phyloP scores from a whole-genome alignment of 1,140 invertebrate genomes.

The Apis florea region DNA sequence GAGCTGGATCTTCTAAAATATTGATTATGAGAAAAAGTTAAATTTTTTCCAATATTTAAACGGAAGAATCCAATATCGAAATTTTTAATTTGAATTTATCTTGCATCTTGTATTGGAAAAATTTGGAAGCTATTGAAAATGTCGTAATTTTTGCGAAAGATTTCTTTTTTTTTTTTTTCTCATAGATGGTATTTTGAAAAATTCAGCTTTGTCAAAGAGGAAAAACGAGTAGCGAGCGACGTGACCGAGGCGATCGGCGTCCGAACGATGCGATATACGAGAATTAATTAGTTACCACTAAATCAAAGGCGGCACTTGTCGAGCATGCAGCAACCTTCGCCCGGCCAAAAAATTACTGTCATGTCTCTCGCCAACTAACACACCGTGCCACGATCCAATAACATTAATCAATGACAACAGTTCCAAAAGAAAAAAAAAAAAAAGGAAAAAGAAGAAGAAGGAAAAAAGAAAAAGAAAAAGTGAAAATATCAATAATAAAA shows the following conservation, averaged over 20 bases:
- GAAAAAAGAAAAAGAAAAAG: conserved; percentile 58
- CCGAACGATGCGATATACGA: conserved; percentile 58
- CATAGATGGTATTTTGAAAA: neutral
- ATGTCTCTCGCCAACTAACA: conserved; percentile 77
- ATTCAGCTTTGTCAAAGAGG: neutral
- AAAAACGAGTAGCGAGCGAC: conserved; percentile 69
- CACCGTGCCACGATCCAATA: conserved; percentile 80
- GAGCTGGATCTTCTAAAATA: too few species aligned
- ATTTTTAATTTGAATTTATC: too few species aligned
- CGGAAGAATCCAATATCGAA: too few species aligned
- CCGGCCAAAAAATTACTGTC: conserved; percentile 70
- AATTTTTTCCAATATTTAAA: too few species aligned
- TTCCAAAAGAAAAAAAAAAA: conserved; percentile 67
- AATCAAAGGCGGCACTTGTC: conserved; percentile 76
- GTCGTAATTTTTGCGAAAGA: too few species aligned
- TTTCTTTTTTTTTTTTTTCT: neutral
- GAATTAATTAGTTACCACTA: conserved; percentile 79
- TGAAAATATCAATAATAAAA: neutral
- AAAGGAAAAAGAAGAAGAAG: conserved; percentile 18
- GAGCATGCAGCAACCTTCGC: conserved; percentile 79
- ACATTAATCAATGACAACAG: conserved; percentile 78
- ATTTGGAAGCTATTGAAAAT: too few species aligned
- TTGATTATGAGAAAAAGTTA: too few species aligned
- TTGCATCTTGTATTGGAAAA: too few species aligned
- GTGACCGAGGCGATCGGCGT: conserved; percentile 64